A percentile compares a stretch with the other conserved stretches of the same genome.
Evolutionary conservation across 2,113 vertebrate species (phyloP).

Genomic region (Pomatostomus ruficeps): DNA sequence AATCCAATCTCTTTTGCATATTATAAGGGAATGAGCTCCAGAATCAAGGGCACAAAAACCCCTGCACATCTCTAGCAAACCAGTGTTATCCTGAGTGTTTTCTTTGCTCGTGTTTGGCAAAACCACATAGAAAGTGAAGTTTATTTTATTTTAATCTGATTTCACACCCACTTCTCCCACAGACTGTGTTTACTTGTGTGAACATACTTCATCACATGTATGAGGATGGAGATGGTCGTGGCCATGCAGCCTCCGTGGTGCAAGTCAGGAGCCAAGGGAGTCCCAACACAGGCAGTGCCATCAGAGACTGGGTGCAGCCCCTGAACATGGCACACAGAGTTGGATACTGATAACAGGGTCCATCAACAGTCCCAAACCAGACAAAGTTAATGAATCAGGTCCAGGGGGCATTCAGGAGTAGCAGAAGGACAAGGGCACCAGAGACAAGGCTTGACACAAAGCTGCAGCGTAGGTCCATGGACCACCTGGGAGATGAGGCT

Average conservation of each 20-base stretch:
- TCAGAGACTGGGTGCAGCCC: neutral
- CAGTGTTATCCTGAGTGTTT: neutral
- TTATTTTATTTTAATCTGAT: neutral
- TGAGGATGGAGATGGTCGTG: neutral
- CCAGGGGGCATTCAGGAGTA: neutral
- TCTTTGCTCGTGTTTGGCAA: neutral
- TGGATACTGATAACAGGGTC: neutral
- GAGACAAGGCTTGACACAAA: neutral
- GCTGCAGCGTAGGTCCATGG: fast-evolving
- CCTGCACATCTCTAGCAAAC: neutral
- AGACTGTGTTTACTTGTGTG: neutral
- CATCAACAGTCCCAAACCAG: neutral
- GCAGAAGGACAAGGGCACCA: neutral
- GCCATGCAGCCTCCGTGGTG: fast-evolving
- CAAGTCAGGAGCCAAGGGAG: neutral
- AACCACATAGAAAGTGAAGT: neutral
- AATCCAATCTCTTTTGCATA: neutral
- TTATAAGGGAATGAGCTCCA: neutral
- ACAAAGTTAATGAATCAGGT: neutral
- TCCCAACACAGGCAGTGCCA: neutral
- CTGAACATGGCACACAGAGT: neutral
- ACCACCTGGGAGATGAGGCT: neutral
- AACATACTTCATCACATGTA: neutral
- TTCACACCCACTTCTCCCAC: neutral
- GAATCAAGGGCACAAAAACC: neutral